Evolutionary conservation across 1,140 invertebrate species (phyloP), one percentile per base, ranked within the genome.

Genomic region (Drosophila arawakana): DNA sequence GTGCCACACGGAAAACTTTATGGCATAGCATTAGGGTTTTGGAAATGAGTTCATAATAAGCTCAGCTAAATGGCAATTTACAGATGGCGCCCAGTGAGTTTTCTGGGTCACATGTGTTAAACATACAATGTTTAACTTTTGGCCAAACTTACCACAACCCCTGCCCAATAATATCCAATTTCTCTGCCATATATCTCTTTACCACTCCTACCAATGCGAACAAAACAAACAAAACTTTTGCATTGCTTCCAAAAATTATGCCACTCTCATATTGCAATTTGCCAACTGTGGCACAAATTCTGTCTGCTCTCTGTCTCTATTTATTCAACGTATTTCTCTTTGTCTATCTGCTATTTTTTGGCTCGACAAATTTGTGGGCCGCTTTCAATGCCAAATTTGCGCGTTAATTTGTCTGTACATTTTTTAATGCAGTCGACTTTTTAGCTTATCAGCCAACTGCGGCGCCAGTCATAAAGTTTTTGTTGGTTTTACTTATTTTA

Each of bases 61-160:
- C 66, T 47, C 43, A 13, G 52, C 44, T 41, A 43, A 65, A 72
- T 65, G 41, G 49, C 69, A 59, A 49, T 73, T 59, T 60, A 54
- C 60, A 71, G 52, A 43, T 76, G 69, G 52, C 57, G 43, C 41
- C 47, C 30, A 7, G 39, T n/a, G 34, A 15, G 9, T 62, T 84
- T 78, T 85, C 62, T 81, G 81, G 81, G 81, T 84, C 81, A 83
- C 81, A 83, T 80, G 81, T 84, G 80, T 67, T 83, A 61, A 55
- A 68, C 65, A 73, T 57, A 50, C 66, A 78, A 74, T 73, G 73
- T 63, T 84, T 80, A 84, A 84, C 81, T 84, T 84, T 73, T 80
- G 61, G 57, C 30, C 39, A 52, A 37, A 8, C 11, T 43, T 43
- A 7, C 11, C 1, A 18, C 30, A 2, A 5, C n/a, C 15, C 11